Conservation (phyloP, 1,140 invertebrate species). For the Drosophila bifasciata region DNA sequence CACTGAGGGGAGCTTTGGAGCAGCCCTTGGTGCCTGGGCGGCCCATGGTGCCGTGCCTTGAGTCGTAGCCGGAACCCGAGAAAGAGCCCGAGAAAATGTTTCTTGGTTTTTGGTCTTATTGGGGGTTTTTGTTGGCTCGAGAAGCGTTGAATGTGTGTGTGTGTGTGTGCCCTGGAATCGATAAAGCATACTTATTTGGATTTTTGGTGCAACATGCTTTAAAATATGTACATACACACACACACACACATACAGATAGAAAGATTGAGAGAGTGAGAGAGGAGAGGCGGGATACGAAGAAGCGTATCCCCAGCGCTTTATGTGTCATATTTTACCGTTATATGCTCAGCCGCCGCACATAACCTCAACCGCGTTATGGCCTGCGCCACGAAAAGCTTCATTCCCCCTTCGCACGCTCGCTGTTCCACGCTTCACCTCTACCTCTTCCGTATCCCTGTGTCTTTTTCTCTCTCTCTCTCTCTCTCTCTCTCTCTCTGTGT, state of each 20-base stretch:
- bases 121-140: conserved; percentile 17
- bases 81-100: conserved; percentile 25
- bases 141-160: conserved; percentile 27
- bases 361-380: conserved; percentile 59
- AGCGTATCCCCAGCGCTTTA: conserved; percentile 14
- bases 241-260: conserved; percentile 23
- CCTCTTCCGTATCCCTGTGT: conserved; percentile 4
- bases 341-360: conserved; percentile 46
- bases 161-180: conserved; percentile 55
- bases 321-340: conserved; percentile 53
- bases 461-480: conserved; percentile 4
- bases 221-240: conserved; percentile 47
- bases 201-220: conserved; percentile 79
- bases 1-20: neutral
- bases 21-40: no score
- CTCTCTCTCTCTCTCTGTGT: conserved; percentile 13
- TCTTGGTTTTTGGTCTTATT: conserved; percentile 51
- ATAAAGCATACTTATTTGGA: conserved; percentile 81
- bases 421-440: neutral
- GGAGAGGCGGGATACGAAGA: conserved; percentile 10
- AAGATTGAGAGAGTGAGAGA: conserved; percentile 3
- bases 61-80: conserved; percentile 2
- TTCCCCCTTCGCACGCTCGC: conserved; percentile 12
- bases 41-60: no score
- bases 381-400: conserved; percentile 56